Percentiles rank a stretch among this genome's conserved stretches.
Conservation (phyloP, 2,113 vertebrate species). For the Sebastes schlegelii region DNA sequence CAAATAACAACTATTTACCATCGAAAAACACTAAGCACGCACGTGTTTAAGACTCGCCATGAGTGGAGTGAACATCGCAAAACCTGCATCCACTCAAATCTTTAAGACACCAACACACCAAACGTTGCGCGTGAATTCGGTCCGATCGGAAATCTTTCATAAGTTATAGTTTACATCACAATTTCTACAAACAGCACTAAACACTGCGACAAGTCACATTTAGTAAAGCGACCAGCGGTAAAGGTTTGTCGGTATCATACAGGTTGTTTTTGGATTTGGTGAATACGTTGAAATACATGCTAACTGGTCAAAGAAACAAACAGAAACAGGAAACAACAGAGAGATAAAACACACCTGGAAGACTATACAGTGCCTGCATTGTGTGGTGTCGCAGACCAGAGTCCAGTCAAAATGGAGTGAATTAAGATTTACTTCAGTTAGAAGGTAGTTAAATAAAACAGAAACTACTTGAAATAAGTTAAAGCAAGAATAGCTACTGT, state of each 20-base stretch:
- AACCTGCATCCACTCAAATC: conserved; percentile 28
- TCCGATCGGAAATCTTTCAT: conserved; percentile 49
- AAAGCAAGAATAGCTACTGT: neutral
- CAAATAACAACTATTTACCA: conserved; percentile 73
- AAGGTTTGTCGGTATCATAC: conserved; percentile 36
- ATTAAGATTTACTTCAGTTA: conserved; percentile 1
- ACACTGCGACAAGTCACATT: conserved; percentile 59
- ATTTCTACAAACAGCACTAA: conserved; percentile 73
- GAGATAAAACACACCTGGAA: conserved; percentile 9
- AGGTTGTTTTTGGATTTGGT: conserved; percentile 21
- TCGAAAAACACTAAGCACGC: conserved; percentile 52
- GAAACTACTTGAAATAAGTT: neutral
- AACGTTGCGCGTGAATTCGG: neutral
- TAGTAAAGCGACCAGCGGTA: conserved; percentile 56
- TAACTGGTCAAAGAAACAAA: conserved; percentile 6
- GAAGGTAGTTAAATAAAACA: neutral
- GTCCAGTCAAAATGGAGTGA: neutral
- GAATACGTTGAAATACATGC: conserved; percentile 13
- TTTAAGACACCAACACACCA: conserved; percentile 4
- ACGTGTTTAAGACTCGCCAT: conserved; percentile 50
- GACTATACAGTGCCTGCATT: conserved; percentile 6
- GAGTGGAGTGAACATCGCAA: conserved; percentile 5
- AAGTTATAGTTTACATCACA: conserved; percentile 75
- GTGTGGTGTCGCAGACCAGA: neutral
- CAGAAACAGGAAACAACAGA: neutral